Evolutionary conservation across 2,888 invertebrate species (phyloP).

Genomic region (Parnassius glacialis): DNA sequence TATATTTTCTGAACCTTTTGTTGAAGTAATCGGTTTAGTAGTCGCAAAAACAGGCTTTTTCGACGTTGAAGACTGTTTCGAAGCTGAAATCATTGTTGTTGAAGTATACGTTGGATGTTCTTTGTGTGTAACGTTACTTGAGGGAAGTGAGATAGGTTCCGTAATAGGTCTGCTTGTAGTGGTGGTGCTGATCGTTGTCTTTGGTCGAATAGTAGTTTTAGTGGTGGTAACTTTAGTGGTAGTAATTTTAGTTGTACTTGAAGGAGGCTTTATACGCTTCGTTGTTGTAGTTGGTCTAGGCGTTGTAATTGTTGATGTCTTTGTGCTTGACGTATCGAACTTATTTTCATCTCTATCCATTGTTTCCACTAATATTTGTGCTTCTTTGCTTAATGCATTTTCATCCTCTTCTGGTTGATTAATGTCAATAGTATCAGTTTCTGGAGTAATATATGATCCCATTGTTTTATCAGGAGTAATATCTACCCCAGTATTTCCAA

Average conservation of each 20-base stretch:
- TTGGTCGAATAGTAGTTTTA: slow-evolving; percentile 30
- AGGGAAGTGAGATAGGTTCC: neutral
- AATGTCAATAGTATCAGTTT: slow-evolving; percentile 65
- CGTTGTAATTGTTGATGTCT: slow-evolving; percentile 28
- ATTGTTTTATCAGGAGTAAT: slow-evolving; percentile 78
- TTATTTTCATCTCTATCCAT: slow-evolving; percentile 30
- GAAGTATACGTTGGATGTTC: neutral
- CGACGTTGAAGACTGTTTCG: neutral
- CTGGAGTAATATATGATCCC: slow-evolving; percentile 60
- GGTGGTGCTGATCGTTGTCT: slow-evolving; percentile 12
- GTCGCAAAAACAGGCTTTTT: neutral
- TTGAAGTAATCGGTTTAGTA: slow-evolving; percentile 1
- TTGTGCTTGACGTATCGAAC: slow-evolving; percentile 4
- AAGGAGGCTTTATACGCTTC: slow-evolving; percentile 29
- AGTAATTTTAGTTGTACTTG: slow-evolving; percentile 26
- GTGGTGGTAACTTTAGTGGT: slow-evolving; percentile 30
- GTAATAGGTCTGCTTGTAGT: slow-evolving; percentile 5
- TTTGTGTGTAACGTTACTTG: slow-evolving; percentile 2
- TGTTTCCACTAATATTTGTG: slow-evolving; percentile 44
- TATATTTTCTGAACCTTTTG: neutral
- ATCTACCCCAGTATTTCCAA: slow-evolving; percentile 85
- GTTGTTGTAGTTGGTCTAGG: slow-evolving; percentile 27
- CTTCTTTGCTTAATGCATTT: slow-evolving; percentile 58
- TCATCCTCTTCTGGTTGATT: slow-evolving; percentile 46
- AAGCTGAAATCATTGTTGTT: slow-evolving; percentile 1